A percentile compares a stretch with the other conserved stretches of the same genome.
Conservation (phyloP, 1,140 invertebrate species). For the Oncopeltus fasciatus region DNA sequence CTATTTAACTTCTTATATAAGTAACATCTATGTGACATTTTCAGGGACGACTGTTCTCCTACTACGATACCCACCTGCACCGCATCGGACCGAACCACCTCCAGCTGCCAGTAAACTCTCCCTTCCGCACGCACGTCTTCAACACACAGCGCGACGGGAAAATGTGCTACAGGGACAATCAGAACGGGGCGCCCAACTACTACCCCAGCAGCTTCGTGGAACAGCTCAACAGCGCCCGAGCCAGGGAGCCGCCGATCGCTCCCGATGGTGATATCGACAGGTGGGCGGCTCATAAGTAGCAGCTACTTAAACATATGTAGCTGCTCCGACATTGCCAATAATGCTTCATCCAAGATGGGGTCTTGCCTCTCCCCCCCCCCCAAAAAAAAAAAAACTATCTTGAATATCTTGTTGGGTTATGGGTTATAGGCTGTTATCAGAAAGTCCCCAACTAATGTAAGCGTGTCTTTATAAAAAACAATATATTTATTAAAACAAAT, state of each 20-base stretch:
- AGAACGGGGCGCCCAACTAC: slow-evolving; percentile 78
- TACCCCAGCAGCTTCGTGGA: slow-evolving; percentile 77
- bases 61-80: slow-evolving; percentile 85
- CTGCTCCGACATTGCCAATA: too few species aligned
- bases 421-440: too few species aligned
- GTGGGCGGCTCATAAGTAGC: too few species aligned
- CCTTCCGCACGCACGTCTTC: slow-evolving; percentile 37
- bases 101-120: slow-evolving; percentile 90
- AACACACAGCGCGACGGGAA: slow-evolving; percentile 84
- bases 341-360: too few species aligned
- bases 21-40: background rate
- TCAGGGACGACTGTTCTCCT: slow-evolving; percentile 83
- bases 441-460: too few species aligned
- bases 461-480: too few species aligned
- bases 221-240: background rate
- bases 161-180: slow-evolving; percentile 41
- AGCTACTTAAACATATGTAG: too few species aligned
- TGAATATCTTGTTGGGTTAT: too few species aligned
- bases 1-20: too few species aligned
- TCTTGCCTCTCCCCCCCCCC: too few species aligned
- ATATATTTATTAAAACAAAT: too few species aligned
- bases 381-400: too few species aligned
- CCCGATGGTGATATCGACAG: background rate
- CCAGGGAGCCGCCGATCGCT: background rate
- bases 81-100: slow-evolving; percentile 81